Conservation (phyloP, 2,888 invertebrate species). For the Calameuta idolon region DNA sequence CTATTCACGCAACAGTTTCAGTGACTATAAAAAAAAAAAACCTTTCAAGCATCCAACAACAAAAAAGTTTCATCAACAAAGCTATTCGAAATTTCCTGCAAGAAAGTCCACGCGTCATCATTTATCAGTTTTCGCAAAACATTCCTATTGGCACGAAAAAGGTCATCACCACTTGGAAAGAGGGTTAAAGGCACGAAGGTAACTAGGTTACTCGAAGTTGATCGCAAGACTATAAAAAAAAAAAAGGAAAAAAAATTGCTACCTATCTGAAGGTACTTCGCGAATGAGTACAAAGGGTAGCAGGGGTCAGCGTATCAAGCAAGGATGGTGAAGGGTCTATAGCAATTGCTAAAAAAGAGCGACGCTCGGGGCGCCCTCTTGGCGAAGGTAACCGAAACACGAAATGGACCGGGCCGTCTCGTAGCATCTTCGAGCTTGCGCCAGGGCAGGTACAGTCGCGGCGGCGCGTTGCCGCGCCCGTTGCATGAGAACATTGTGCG, state of each 20-base stretch:
- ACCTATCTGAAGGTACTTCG: background rate
- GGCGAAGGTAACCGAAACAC: slow-evolving; percentile 13
- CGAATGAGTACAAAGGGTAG: background rate
- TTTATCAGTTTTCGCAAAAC: background rate
- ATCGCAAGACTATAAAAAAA: background rate
- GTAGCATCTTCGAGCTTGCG: slow-evolving; percentile 8
- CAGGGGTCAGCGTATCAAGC: background rate
- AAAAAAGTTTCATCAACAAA: background rate
- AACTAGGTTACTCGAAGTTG: background rate
- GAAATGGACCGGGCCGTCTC: slow-evolving; percentile 22
- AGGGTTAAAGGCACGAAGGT: background rate
- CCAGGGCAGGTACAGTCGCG: slow-evolving; percentile 16
- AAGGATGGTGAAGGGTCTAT: background rate
- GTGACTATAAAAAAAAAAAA: background rate
- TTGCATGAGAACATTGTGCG: slow-evolving; percentile 3
- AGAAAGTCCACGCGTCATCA: background rate
- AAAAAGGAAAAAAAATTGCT: background rate
- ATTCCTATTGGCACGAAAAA: background rate
- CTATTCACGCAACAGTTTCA: background rate
- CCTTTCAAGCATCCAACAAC: background rate
- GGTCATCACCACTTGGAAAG: background rate
- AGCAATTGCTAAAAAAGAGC: background rate
- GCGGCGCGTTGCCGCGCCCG: slow-evolving; percentile 35
- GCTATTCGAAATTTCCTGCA: background rate
- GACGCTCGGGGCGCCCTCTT: slow-evolving; percentile 21